These are phyloP conservation scores for Proteles cristata DNA, from an alignment of 2,113 vertebrate species.

Conservation along the genomic window DNA sequence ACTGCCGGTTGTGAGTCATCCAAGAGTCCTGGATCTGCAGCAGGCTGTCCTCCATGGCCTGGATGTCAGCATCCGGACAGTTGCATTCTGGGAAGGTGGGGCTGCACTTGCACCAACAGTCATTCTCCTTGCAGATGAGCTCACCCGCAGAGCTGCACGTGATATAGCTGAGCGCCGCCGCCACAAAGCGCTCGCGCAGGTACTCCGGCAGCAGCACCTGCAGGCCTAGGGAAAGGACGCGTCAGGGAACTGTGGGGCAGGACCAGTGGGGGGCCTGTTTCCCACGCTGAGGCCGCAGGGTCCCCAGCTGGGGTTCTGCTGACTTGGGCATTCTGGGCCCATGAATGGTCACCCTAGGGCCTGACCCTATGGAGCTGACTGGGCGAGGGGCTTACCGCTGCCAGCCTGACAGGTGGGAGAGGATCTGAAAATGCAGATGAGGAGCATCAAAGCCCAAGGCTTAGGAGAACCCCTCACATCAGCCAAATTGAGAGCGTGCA, in stretches of 20 bases:
- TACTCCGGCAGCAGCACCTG: constrained; percentile 95
- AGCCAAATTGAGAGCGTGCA: constrained; percentile 41
- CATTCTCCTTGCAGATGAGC: constrained; percentile 93
- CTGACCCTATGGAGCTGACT: not conserved
- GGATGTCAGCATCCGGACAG: constrained; percentile 95
- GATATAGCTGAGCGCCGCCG: constrained; percentile 96
- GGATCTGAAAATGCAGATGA: constrained; percentile 43
- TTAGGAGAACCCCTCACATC: not conserved
- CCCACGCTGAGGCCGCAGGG: not conserved
- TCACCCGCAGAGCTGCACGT: constrained; percentile 96
- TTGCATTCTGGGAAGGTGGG: constrained; percentile 94
- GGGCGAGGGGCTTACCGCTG: not conserved
- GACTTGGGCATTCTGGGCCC: not conserved
- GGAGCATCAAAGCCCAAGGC: constrained; percentile 53
- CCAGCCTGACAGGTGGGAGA: constrained; percentile 24
- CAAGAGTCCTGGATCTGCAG: constrained; percentile 91
- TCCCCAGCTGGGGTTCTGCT: not conserved
- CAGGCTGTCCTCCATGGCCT: constrained; percentile 94
- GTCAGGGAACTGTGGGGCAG: not conserved
- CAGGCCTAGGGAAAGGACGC: constrained; percentile 87
- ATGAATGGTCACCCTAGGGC: not conserved
- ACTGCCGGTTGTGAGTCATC: constrained; percentile 91
- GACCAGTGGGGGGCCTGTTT: not conserved
- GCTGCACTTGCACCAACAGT: constrained; percentile 96
- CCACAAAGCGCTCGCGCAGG: constrained; percentile 94